phyloP scores from a whole-genome alignment of 2,113 vertebrate species.

The Ascaphus truei region DNA sequence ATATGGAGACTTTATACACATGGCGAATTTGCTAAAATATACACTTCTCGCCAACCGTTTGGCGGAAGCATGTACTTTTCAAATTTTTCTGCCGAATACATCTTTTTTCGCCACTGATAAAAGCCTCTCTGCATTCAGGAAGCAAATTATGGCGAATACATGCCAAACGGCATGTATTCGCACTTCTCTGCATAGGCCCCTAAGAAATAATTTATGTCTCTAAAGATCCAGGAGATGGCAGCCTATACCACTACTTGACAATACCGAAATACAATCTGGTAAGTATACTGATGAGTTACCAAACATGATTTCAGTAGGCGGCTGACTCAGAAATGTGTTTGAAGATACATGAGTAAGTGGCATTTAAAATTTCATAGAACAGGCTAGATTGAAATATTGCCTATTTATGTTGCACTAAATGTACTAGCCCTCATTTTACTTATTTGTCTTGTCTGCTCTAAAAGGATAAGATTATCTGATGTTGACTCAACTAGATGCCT shows the following conservation, averaged over 20 bases:
- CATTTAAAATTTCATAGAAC: background rate
- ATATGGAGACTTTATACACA: too few species aligned
- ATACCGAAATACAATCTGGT: background rate
- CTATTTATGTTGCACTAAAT: background rate
- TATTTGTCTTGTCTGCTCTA: too few species aligned
- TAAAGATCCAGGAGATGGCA: constrained; percentile 15
- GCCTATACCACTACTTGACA: background rate
- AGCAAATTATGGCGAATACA: too few species aligned
- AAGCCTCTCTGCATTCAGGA: too few species aligned
- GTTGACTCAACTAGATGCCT: background rate
- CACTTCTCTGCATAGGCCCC: too few species aligned
- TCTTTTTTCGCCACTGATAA: too few species aligned
- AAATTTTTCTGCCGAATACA: too few species aligned
- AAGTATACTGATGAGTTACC: background rate
- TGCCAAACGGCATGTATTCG: too few species aligned
- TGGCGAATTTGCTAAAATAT: too few species aligned
- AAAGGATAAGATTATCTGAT: background rate
- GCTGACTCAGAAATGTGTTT: background rate
- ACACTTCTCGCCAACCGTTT: too few species aligned
- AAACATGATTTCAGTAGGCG: background rate
- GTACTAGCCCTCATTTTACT: background rate
- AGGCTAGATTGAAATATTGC: background rate
- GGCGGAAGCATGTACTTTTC: too few species aligned
- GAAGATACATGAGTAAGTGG: background rate
- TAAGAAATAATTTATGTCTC: background rate